Percentiles rank a stretch among this genome's conserved stretches.
Conservation (phyloP, 2,113 vertebrate species). For the Rhinopomastus cyanomelas region DNA sequence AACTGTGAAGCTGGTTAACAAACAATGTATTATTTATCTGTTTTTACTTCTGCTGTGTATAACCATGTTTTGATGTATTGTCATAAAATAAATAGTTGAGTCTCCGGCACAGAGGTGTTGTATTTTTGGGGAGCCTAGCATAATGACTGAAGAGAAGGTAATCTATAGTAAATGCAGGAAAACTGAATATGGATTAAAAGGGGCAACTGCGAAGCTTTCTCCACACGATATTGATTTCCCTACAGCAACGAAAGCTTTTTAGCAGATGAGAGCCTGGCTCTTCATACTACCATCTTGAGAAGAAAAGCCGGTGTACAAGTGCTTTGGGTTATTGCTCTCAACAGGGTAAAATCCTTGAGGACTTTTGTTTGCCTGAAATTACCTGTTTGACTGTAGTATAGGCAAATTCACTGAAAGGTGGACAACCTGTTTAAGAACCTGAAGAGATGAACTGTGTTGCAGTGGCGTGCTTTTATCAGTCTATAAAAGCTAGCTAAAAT, state of each 20-base stretch:
- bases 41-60: too few species aligned
- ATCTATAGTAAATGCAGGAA: neutral
- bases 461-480: neutral
- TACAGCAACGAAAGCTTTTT: neutral
- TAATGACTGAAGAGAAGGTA: neutral
- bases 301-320: neutral
- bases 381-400: neutral
- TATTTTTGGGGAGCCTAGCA: neutral
- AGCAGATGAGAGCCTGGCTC: neutral
- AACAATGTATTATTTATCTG: neutral
- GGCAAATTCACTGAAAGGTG: neutral
- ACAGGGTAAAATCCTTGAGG: neutral
- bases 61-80: neutral
- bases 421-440: neutral
- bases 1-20: neutral
- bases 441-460: neutral
- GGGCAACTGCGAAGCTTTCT: neutral
- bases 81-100: fast-evolving
- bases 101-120: neutral
- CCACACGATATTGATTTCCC: neutral
- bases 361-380: conserved; percentile 11
- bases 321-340: neutral
- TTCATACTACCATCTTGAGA: neutral
- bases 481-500: neutral
- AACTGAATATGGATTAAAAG: neutral